Evolutionary conservation across 2,888 invertebrate genomes (phyloP).

Genomic region (Asteroscopus sphinx): DNA sequence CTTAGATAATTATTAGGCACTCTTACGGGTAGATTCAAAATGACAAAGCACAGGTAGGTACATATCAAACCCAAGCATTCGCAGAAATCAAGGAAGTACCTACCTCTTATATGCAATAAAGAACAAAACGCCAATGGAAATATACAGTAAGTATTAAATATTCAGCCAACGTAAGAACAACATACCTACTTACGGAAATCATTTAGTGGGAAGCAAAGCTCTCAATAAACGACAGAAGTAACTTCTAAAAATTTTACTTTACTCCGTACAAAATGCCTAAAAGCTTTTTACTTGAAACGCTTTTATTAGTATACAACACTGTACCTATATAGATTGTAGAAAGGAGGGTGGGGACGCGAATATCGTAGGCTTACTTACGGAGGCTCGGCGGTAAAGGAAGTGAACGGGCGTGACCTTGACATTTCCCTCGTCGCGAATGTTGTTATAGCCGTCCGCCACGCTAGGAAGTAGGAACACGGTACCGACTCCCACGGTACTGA

Average conservation of each 20-base stretch:
- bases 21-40: too few relatives aligned
- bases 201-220: slow-evolving; percentile 10
- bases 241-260: slow-evolving; percentile 2
- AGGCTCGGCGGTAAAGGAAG: slow-evolving; percentile 75
- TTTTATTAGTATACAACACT: slow-evolving; percentile 14
- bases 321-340: slow-evolving; percentile 25
- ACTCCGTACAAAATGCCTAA: slow-evolving; percentile 4
- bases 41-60: too few relatives aligned
- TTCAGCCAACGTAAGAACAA: slow-evolving; percentile 25
- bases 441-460: slow-evolving; percentile 59
- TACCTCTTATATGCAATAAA: slow-evolving; percentile 16
- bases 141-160: slow-evolving; percentile 15
- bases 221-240: slow-evolving; percentile 14
- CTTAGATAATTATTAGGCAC: too few relatives aligned
- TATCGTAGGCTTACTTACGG: slow-evolving; percentile 59
- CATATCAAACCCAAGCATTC: too few relatives aligned
- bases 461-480: slow-evolving; percentile 59
- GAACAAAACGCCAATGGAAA: slow-evolving; percentile 19
- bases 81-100: too few relatives aligned
- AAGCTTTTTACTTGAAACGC: slow-evolving; percentile 15
- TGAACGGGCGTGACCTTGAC: slow-evolving; percentile 86
- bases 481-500: slow-evolving; percentile 59
- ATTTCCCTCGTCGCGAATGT: slow-evolving; percentile 80
- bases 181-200: slow-evolving; percentile 9
- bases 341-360: slow-evolving; percentile 52